Evolutionary conservation across 1,140 invertebrate genomes (phyloP).

Genomic region (Drosophila auraria): DNA sequence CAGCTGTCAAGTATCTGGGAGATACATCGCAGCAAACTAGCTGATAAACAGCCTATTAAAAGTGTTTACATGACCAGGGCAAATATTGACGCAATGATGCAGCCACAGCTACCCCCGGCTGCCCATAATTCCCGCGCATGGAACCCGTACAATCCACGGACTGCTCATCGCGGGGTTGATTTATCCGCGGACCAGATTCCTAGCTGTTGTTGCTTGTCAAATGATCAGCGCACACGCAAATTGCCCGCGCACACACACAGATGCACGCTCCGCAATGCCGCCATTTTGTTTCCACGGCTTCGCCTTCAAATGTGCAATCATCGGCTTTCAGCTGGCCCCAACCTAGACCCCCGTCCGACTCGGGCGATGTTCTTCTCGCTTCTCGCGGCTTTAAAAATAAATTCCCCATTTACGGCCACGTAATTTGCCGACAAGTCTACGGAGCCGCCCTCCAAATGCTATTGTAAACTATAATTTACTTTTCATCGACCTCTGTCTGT

Average conservation of each 20-base stretch:
- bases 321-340: not conserved
- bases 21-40: conserved; percentile 63
- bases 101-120: conserved; percentile 13
- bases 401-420: conserved; percentile 66
- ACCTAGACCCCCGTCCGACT: conserved; percentile 24
- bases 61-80: conserved; percentile 77
- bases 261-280: conserved; percentile 45
- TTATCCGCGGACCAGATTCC: conserved; percentile 19
- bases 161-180: conserved; percentile 33
- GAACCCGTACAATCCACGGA: conserved; percentile 6
- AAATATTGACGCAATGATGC: conserved; percentile 79
- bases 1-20: conserved; percentile 75
- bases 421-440: conserved; percentile 73
- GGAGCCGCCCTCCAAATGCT: conserved; percentile 31
- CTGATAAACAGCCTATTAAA: conserved; percentile 79
- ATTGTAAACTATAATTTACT: conserved; percentile 68
- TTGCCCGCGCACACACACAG: conserved; percentile 26
- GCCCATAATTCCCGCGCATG: conserved; percentile 12
- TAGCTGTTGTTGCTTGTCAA: conserved; percentile 63
- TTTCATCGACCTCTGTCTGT: conserved; percentile 56
- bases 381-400: conserved; percentile 57
- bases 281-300: conserved; percentile 65
- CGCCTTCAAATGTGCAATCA: conserved; percentile 74
- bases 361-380: conserved; percentile 33
- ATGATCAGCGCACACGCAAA: conserved; percentile 76